These are phyloP conservation scores for Drosophila baimaii DNA, from an alignment of 1,140 invertebrate species.

Conservation along the genomic window DNA sequence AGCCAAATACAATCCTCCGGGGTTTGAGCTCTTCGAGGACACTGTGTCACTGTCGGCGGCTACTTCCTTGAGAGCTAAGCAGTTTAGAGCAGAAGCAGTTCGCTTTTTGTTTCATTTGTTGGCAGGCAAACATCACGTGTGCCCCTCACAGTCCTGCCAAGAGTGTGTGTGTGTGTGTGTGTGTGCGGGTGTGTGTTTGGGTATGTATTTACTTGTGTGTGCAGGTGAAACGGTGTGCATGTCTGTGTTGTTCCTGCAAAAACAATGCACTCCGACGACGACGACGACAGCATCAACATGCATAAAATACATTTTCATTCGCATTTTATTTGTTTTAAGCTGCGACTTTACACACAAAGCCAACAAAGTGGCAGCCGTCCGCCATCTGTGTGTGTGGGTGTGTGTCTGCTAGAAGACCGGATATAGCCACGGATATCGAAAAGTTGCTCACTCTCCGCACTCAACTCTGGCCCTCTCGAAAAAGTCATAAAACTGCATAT, in stretches of 20 bases:
- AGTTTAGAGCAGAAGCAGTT: conserved; percentile 37
- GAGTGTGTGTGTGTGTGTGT: neutral
- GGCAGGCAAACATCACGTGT: conserved; percentile 64
- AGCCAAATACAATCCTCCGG: conserved; percentile 25
- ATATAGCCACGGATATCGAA: conserved; percentile 76
- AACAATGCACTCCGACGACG: conserved; percentile 70
- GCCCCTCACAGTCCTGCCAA: conserved; percentile 16
- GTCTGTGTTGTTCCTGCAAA: conserved; percentile 73
- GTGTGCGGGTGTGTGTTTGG: conserved; percentile 1
- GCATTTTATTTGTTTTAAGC: conserved; percentile 81
- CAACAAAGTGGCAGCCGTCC: conserved; percentile 67
- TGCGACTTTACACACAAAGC: conserved; percentile 77
- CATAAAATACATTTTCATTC: conserved; percentile 81
- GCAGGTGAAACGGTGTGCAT: conserved; percentile 47
- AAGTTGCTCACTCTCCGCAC: conserved; percentile 60
- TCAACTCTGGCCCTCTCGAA: conserved; percentile 5
- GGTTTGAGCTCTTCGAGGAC: conserved; percentile 12
- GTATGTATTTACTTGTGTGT: conserved; percentile 29
- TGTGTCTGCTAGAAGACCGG: conserved; percentile 49
- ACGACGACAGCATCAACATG: conserved; percentile 65
- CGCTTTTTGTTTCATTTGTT: conserved; percentile 56
- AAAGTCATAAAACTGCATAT: conserved; percentile 73
- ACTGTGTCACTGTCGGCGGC: conserved; percentile 13
- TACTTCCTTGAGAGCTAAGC: conserved; percentile 37
- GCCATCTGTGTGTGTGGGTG: conserved; percentile 34